Conservation (phyloP, 2,797 vertebrate genomes). For the Pygocentrus nattereri region DNA sequence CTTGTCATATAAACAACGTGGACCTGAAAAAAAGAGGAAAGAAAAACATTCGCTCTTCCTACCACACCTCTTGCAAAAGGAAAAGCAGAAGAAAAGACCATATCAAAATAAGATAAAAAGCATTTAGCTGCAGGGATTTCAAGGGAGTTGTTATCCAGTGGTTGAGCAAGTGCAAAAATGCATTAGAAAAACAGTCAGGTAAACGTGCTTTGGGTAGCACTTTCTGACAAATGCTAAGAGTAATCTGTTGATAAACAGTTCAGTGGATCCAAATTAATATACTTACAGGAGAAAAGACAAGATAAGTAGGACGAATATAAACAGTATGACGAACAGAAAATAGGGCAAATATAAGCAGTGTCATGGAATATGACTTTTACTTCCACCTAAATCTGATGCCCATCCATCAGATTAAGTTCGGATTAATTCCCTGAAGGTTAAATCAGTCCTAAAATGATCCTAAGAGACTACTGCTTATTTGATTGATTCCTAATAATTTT, state of each 20-base stretch:
- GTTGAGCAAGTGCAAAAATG: constrained; percentile 7
- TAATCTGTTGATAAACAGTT: constrained; percentile 5
- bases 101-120: constrained; percentile 42
- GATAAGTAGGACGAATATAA: background rate
- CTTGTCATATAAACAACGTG: constrained; percentile 46
- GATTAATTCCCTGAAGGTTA: constrained; percentile 33
- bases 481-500: constrained; percentile 45
- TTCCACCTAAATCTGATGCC: constrained; percentile 17
- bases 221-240: background rate
- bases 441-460: constrained; percentile 27
- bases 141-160: constrained; percentile 13
- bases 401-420: constrained; percentile 8
- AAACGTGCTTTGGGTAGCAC: background rate
- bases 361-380: constrained; percentile 23
- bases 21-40: constrained; percentile 25
- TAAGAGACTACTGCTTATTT: constrained; percentile 32
- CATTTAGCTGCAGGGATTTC: constrained; percentile 29
- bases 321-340: background rate
- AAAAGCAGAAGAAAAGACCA: constrained; percentile 18
- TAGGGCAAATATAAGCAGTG: background rate
- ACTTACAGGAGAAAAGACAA: background rate
- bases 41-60: constrained; percentile 31
- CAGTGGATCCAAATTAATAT: background rate
- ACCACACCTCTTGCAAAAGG: constrained; percentile 24
- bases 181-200: background rate